phyloP scores from a whole-genome alignment of 1,140 invertebrate species.

The Cherax destructor region DNA sequence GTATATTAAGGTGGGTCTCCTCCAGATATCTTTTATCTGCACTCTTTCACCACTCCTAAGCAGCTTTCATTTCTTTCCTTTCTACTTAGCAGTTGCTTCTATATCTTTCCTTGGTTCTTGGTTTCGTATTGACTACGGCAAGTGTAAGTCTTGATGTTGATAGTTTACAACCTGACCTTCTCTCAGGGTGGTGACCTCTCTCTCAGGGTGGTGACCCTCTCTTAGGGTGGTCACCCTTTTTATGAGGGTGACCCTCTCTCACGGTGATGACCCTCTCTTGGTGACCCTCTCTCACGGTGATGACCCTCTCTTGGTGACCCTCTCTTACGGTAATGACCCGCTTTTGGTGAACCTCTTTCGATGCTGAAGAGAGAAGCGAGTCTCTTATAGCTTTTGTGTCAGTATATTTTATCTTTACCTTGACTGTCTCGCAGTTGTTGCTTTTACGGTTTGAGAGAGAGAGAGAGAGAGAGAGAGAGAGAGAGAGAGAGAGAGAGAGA shows the following conservation, averaged over 20 bases:
- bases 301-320: no score
- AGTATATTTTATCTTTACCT: not conserved
- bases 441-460: not conserved
- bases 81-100: constrained; percentile 13
- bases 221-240: not conserved
- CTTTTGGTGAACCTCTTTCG: no score
- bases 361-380: no score
- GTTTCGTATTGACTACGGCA: constrained; percentile 18
- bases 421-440: not conserved
- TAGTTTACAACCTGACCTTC: not conserved
- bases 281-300: no score
- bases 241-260: no score
- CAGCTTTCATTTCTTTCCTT: constrained; percentile 24
- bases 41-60: constrained; percentile 24
- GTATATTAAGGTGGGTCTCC: not conserved
- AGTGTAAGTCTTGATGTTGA: not conserved
- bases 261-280: no score
- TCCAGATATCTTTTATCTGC: not conserved
- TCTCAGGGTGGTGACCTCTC: not conserved
- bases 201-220: not conserved
- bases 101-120: constrained; percentile 29
- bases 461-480: no score
- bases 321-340: not conserved
- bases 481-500: no score
- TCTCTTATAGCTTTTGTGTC: not conserved